Evolutionary conservation across 2,113 vertebrate species (phyloP).

Genomic region (Bos taurus): DNA sequence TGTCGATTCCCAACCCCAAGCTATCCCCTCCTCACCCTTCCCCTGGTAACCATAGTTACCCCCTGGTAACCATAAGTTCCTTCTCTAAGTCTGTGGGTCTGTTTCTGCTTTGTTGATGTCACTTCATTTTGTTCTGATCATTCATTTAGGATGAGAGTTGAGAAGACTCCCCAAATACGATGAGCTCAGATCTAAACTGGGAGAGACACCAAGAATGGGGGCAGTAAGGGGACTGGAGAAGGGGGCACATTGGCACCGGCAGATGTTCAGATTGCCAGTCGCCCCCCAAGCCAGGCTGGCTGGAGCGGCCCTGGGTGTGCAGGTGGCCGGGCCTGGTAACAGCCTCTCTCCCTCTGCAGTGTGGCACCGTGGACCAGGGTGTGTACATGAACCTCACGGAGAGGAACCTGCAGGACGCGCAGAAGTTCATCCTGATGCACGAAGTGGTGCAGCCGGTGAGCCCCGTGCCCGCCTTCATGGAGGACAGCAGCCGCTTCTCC

Average conservation of each 20-base stretch:
- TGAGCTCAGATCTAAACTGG: neutral
- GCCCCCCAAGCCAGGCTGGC: accelerated
- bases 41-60: neutral
- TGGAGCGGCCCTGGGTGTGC: accelerated
- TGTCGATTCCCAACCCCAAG: neutral
- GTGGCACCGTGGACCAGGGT: conserved; percentile 95
- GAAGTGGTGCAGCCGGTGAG: conserved; percentile 94
- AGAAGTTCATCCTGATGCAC: conserved; percentile 97
- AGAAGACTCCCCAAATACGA: neutral
- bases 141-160: neutral
- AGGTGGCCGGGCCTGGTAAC: accelerated
- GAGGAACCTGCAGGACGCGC: conserved; percentile 95
- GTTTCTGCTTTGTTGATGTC: neutral
- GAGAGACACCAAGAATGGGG: accelerated
- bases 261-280: accelerated
- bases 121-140: neutral
- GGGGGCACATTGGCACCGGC: accelerated
- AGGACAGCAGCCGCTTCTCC: conserved; percentile 95
- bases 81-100: neutral
- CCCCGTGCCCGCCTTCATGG: conserved; percentile 93
- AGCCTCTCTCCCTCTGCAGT: conserved; percentile 79
- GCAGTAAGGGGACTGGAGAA: accelerated
- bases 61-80: neutral
- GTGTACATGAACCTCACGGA: conserved; percentile 94
- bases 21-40: neutral